Base-by-base conservation (phyloP, 2,888 invertebrate species). In the Dascillus cervinus region DNA sequence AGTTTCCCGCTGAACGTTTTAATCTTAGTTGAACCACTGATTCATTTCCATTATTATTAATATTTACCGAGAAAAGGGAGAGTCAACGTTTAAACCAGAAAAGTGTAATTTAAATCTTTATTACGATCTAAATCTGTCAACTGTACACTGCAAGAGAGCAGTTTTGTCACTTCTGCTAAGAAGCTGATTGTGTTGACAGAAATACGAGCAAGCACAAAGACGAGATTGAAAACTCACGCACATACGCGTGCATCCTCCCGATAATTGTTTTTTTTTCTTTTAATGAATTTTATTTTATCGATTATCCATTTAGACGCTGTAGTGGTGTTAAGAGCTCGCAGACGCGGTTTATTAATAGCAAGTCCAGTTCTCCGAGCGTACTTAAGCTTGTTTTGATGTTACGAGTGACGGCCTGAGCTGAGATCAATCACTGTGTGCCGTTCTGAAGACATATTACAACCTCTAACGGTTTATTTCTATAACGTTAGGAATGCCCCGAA, bases 341-440 rank as follows among this genome's bases (percentile, higher is more conserved):
- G 29, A 35, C 35, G 34, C 30, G 28, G 32, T 35, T 38, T 41
- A 41, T 41, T 36, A 39, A 41, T 41, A 41, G 34, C 26, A 14
- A 28, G 41, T 34, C 37, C 32, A 41, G 35, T 38, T 29, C 23
- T 37, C 28, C 19, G 20, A 15, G 14, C 28, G 25, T 30, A 30
- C 23, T 33, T 37, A 26, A 32, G 30, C 26, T 40, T 40, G 37
- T 43, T 43, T 37, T 37, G 35, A 43, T 43, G 35, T 34, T 34
- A 6, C 20, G 32, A 37, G 35, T 39, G 39, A 43, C 35, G 33
- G 37, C 21, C 17, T 20, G 13, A 37, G 33, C 26, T 22, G 20
- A 34, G 31, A 40, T 40, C 40, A 40, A 37, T 40, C 40, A 40
- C 26, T 33, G 29, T n/a, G n/a, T 17, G 8, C 17, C 17, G 8